Base-by-base conservation (phyloP, 2,113 vertebrate genomes). In the Ia io region DNA sequence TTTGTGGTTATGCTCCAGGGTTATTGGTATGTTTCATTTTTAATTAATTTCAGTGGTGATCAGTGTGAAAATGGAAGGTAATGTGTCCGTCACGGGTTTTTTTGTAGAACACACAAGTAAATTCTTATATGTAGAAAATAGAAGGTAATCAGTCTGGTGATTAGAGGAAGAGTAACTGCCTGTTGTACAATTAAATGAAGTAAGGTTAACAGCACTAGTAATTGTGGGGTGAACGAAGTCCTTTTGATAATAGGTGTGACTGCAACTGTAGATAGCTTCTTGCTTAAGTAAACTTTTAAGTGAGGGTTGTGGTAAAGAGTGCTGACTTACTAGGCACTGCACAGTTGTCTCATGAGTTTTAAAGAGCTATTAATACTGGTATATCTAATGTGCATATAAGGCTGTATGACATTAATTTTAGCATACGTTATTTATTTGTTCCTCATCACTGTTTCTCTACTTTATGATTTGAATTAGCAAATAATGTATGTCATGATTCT, bases 41-140 rank as follows among this genome's bases (percentile, higher is more conserved):
- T 73, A 49, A 40, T 76, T 85, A 32, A 37, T 76, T 80, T 96
- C 32, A 49, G 9, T 63, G 40, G 49, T 4, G 18, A 89, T 90
- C 63, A 9, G 25, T 69, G 25, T 84, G 59, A 76, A 90, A 56
- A 22, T 22, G 61, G 77, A 95, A 90, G 35, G 28, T 30, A 92
- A 35, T 35, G 69, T 65, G 91, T 92, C 74, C 94, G 11, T 90
- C 77, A 49, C 4, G 17, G 86, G 84, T 25, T 56, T 92, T 87
- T 87, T 85, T 30, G 23, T 0, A 3, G 71, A 95, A 88, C 85
- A 96, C 95, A 97, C 95, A 94, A 95, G 53, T 96, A 84, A 84
- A 74, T 59, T 90, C 56, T n/a, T 87, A 51, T 95, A 61, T 30
- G 30, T 0, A 3, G 65, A 95, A 87, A 79, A 96, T 95, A 97